These are phyloP conservation scores for Siniperca chuatsi DNA, from an alignment of 2,113 vertebrate species.

Conservation along the genomic window DNA sequence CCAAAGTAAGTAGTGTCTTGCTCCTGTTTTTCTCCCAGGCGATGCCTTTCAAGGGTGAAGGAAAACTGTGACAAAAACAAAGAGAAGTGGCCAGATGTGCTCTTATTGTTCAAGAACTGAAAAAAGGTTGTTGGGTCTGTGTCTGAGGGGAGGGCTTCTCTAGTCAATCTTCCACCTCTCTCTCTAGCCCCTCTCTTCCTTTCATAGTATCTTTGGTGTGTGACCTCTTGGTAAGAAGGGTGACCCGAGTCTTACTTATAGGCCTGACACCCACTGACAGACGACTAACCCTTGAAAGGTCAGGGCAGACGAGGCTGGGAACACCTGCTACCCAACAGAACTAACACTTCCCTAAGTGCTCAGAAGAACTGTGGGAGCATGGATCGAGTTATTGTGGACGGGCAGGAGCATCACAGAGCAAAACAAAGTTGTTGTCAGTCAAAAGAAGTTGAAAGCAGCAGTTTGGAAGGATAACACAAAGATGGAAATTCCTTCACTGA, in stretches of 20 bases:
- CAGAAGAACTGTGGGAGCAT: slow-evolving; percentile 43
- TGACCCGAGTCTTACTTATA: slow-evolving; percentile 89
- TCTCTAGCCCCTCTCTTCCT: slow-evolving; percentile 74
- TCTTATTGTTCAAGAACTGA: slow-evolving; percentile 67
- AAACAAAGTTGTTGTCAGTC: slow-evolving; percentile 73
- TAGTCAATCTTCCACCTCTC: slow-evolving; percentile 82
- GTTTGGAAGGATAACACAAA: slow-evolving; percentile 49
- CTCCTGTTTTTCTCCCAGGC: slow-evolving; percentile 57
- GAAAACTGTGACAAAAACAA: slow-evolving; percentile 72
- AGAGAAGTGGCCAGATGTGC: slow-evolving; percentile 70
- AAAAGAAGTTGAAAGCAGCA: slow-evolving; percentile 53
- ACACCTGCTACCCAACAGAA: slow-evolving; percentile 92
- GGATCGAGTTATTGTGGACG: slow-evolving; percentile 41
- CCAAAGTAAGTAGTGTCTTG: slow-evolving; percentile 43
- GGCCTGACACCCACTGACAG: slow-evolving; percentile 84
- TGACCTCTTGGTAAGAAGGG: slow-evolving; percentile 88
- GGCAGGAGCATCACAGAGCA: slow-evolving; percentile 49
- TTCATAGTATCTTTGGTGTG: slow-evolving; percentile 83
- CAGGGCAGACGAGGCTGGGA: slow-evolving; percentile 78
- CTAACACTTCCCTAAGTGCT: slow-evolving; percentile 64
- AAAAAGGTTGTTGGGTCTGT: slow-evolving; percentile 38
- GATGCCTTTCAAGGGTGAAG: slow-evolving; percentile 66
- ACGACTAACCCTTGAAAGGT: slow-evolving; percentile 89
- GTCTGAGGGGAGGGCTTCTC: slow-evolving; percentile 47
- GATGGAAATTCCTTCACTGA: slow-evolving; percentile 35